Evolutionary conservation across 2,113 vertebrate genomes (phyloP).

Genomic region (Catharus minimus): DNA sequence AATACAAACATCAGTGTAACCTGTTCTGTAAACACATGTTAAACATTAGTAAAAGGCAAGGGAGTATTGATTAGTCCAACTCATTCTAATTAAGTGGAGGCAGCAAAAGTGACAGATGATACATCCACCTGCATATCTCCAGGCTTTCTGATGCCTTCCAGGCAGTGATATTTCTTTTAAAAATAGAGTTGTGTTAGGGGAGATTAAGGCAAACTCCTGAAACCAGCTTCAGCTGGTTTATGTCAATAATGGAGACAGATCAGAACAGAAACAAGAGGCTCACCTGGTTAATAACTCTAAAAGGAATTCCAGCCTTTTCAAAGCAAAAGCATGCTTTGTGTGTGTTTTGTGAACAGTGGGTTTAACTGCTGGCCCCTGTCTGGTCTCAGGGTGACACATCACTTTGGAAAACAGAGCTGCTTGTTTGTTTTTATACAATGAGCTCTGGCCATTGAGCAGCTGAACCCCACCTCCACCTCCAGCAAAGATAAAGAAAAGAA

Average conservation of each 20-base stretch:
- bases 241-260: neutral
- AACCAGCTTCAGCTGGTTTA: neutral
- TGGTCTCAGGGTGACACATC: neutral
- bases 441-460: neutral
- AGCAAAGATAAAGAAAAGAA: neutral
- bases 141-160: neutral
- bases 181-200: neutral
- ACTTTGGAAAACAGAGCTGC: neutral
- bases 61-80: constrained; percentile 1
- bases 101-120: neutral
- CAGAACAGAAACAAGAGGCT: neutral
- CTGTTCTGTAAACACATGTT: neutral
- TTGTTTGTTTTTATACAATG: neutral
- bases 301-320: neutral
- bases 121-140: neutral
- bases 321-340: neutral
- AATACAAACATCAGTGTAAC: neutral
- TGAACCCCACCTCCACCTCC: neutral
- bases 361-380: neutral
- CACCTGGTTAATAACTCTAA: neutral
- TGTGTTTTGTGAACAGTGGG: neutral
- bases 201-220: neutral
- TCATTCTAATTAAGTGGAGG: neutral
- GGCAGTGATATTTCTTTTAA: neutral
- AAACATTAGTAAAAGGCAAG: neutral